Conservation (phyloP, 2,797 vertebrate genomes). For the Eulemur albifrons region DNA sequence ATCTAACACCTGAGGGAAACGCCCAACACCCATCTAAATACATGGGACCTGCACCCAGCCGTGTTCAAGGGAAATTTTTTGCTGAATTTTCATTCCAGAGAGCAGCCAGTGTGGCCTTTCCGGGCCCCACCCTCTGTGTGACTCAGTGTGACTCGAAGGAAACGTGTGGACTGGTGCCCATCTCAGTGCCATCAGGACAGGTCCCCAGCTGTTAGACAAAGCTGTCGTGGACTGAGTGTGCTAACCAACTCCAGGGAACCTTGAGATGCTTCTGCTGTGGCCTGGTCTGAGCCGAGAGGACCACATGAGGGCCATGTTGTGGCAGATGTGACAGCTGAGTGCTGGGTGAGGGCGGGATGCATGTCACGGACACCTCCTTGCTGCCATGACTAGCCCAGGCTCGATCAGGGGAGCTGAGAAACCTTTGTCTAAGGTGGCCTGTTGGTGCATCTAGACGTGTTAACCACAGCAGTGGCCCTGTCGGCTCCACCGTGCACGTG, state of each 20-base stretch:
- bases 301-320: accelerated
- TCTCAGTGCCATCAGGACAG: not conserved
- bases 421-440: not conserved
- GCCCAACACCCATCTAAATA: not conserved
- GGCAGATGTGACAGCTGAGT: too few relatives aligned
- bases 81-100: not conserved
- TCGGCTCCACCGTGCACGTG: not conserved
- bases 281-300: not conserved
- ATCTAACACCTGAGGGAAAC: not conserved
- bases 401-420: not conserved
- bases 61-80: not conserved
- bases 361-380: not conserved
- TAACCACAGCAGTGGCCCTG: not conserved
- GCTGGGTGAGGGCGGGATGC: too few relatives aligned
- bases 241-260: not conserved
- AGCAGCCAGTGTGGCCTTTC: not conserved
- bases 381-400: not conserved
- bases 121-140: too few relatives aligned
- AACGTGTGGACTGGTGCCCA: not conserved
- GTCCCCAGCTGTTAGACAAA: not conserved
- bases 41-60: accelerated
- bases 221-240: not conserved
- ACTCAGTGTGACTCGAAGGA: not conserved
- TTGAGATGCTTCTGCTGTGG: not conserved
- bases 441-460: not conserved